Conservation (phyloP, 2,113 vertebrate genomes). For the Rana temporaria region DNA sequence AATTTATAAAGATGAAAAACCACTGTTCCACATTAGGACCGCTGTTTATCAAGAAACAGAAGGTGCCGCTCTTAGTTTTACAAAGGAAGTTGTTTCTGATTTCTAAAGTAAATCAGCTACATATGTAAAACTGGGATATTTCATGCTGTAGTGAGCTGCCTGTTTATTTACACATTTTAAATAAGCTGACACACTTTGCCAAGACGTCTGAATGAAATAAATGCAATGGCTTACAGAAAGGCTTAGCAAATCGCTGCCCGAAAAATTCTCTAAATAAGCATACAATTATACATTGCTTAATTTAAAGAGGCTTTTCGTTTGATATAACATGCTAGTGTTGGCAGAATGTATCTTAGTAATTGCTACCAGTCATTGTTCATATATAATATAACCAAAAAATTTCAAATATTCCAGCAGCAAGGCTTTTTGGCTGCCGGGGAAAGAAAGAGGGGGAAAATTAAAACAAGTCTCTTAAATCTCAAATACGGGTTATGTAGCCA, state of each 20-base stretch:
- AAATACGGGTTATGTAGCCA: too few relatives aligned
- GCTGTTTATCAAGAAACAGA: too few relatives aligned
- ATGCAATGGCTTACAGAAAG: constrained; percentile 58
- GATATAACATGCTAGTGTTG: constrained; percentile 59
- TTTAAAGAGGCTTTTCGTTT: constrained; percentile 62
- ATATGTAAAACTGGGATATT: constrained; percentile 62
- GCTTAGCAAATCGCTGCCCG: constrained; percentile 62
- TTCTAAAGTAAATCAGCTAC: constrained; percentile 60
- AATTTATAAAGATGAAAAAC: too few relatives aligned
- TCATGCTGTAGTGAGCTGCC: constrained; percentile 63
- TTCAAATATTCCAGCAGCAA: too few relatives aligned
- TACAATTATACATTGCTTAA: constrained; percentile 62
- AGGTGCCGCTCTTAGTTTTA: constrained; percentile 32
- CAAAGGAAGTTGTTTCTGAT: constrained; percentile 58
- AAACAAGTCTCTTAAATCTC: too few relatives aligned
- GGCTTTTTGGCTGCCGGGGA: too few relatives aligned
- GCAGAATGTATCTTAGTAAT: constrained; percentile 58
- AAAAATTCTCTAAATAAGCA: constrained; percentile 63
- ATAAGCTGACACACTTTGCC: constrained; percentile 64
- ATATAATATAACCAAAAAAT: too few relatives aligned
- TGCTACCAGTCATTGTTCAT: too few relatives aligned
- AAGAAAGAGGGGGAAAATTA: too few relatives aligned
- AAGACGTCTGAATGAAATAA: constrained; percentile 61
- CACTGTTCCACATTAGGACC: too few relatives aligned
- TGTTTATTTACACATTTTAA: constrained; percentile 67